Percentiles rank a stretch among this genome's conserved stretches.
phyloP scores from a whole-genome alignment of 2,797 vertebrate species.

The Hydrocynus forskahlii region DNA sequence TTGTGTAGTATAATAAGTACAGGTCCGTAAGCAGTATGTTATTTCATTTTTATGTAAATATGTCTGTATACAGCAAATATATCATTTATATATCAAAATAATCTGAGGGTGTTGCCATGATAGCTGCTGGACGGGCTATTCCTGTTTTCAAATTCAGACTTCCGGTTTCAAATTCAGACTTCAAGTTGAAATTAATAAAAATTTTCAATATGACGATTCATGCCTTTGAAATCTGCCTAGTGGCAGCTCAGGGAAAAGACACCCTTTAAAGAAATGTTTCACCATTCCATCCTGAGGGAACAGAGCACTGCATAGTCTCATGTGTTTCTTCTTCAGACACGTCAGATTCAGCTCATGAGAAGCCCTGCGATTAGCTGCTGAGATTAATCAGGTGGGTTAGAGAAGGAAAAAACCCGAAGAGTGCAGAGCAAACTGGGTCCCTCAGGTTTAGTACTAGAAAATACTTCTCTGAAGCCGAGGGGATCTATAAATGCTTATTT shows the following conservation, averaged over 20 bases:
- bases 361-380: background rate
- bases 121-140: no score
- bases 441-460: background rate
- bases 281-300: background rate
- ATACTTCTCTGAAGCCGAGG: slow-evolving; percentile 3
- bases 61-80: no score
- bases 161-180: no score
- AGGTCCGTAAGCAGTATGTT: no score
- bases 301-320: background rate
- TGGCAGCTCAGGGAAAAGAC: background rate
- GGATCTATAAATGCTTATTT: slow-evolving; percentile 23
- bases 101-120: no score
- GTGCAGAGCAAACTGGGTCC: background rate
- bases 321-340: no score
- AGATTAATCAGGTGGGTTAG: background rate
- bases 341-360: background rate
- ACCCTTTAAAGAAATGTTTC: background rate
- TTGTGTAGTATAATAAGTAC: no score
- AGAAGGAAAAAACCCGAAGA: background rate
- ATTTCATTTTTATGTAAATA: no score
- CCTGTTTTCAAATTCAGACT: no score
- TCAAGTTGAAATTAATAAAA: background rate
- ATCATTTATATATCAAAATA: no score
- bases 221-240: background rate
- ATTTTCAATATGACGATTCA: background rate